Base-by-base conservation (phyloP, 2,888 invertebrate genomes). In the Caenorhabditis sp. region DNA sequence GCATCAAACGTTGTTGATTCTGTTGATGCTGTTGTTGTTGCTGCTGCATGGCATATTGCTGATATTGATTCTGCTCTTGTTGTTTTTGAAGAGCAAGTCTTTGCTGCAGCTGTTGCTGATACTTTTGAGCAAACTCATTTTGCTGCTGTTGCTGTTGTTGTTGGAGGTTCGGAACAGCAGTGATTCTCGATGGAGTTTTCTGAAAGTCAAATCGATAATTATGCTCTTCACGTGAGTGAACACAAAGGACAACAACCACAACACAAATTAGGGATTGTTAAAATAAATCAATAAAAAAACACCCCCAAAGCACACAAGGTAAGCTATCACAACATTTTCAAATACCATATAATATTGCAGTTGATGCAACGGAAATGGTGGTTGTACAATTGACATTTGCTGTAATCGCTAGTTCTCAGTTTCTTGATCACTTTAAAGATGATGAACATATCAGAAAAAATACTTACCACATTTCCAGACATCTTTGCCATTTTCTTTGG, bases 351-450 rank as follows among this genome's bases (percentile, higher is more conserved):
- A 59, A 59, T 43, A 61, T 36, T 69, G 69, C 31, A 69, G 49
- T 56, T 74, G 63, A 64, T 74, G 69, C 10, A 74, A 61, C 38
- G 69, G 74, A 20, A 65, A 54, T 26, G 74, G 74, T 38, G 74
- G 67, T 31, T 74, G 67, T 49, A 74, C 74, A 60, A 70, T 74
- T 20, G 74, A 74, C 69, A 74, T 74, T 70, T 74, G 74, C 74
- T 74, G 69, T 26, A 74, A 74, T 43, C 21, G 2, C 38, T 38
- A 17, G 10, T 31, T 31, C 5, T 17, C 43, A 14, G 50, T 8
- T 50, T 17, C 4, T n/a, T 31, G 4, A 8, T 50, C 20, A 8
- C 20, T 8, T 50, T 50, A 20, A 50, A 50, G n/a, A 17, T 4
- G 50, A 14, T 8, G 20, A 50, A 4, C 3, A 5, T 50, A 50